These are phyloP conservation scores for Hipposideros larvatus DNA, from an alignment of 2,797 vertebrate species.

Conservation along the genomic window DNA sequence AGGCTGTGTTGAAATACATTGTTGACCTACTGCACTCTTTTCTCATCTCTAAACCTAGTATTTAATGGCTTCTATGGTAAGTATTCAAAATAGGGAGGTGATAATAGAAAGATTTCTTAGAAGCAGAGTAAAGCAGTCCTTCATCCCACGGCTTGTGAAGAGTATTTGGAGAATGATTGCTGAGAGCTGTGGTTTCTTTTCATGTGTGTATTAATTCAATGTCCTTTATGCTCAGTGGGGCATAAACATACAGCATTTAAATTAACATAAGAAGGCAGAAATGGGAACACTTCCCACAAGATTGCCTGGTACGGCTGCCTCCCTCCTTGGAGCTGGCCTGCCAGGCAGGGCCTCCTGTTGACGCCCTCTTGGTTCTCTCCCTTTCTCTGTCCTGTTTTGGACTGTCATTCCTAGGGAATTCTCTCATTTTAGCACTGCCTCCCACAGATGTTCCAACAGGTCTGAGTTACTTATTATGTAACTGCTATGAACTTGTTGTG, in stretches of 20 bases:
- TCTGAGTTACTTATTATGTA: neutral
- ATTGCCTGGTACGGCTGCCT: conserved; percentile 24
- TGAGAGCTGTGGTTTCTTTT: conserved; percentile 80
- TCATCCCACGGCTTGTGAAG: conserved; percentile 69
- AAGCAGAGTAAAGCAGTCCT: conserved; percentile 61
- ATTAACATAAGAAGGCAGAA: conserved; percentile 77
- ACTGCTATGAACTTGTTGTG: neutral
- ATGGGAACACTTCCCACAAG: neutral
- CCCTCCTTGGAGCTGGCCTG: neutral
- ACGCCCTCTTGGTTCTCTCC: neutral
- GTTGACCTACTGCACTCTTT: conserved; percentile 69
- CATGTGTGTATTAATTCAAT: conserved; percentile 79
- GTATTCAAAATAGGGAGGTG: conserved; percentile 70
- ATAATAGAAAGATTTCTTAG: conserved; percentile 36
- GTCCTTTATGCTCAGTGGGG: conserved; percentile 74
- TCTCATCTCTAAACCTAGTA: conserved; percentile 78
- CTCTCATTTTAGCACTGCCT: neutral
- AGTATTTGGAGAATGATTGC: conserved; percentile 73
- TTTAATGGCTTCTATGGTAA: conserved; percentile 77
- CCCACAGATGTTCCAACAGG: neutral
- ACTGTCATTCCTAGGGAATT: neutral
- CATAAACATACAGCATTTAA: conserved; percentile 77
- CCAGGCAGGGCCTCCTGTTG: neutral
- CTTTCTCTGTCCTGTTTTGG: neutral
- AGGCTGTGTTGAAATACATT: conserved; percentile 74